These are phyloP conservation scores for Glyptemys insculpta DNA, from an alignment of 2,797 vertebrate species.

Conservation along the genomic window DNA sequence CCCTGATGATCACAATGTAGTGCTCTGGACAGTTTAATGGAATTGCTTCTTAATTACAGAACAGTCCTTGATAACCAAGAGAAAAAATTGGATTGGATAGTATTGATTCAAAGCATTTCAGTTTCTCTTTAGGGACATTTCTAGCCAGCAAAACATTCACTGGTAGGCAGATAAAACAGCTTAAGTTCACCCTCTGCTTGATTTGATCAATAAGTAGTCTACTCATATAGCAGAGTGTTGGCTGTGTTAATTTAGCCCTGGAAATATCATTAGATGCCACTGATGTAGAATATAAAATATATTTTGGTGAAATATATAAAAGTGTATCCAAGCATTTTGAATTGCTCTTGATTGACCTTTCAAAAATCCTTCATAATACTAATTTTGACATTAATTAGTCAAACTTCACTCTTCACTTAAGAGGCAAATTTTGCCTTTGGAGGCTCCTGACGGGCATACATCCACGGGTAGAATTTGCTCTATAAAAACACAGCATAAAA, in stretches of 20 bases:
- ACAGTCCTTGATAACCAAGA: conserved; percentile 86
- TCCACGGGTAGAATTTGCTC: not conserved
- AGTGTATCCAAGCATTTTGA: conserved; percentile 40
- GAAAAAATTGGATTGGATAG: conserved; percentile 87
- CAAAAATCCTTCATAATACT: not conserved
- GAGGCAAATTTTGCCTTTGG: not conserved
- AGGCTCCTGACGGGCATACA: not conserved
- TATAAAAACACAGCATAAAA: not conserved
- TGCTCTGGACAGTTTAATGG: conserved; percentile 80
- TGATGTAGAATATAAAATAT: conserved; percentile 59
- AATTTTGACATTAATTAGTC: not conserved
- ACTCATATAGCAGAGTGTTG: conserved; percentile 85
- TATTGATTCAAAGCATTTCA: conserved; percentile 88
- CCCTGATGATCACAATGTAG: conserved; percentile 70
- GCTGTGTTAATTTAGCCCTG: conserved; percentile 83
- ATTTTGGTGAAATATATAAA: conserved; percentile 59
- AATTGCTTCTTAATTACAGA: conserved; percentile 87
- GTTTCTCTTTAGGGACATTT: conserved; percentile 83
- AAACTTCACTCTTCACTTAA: not conserved
- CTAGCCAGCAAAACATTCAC: conserved; percentile 82
- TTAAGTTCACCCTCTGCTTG: conserved; percentile 81
- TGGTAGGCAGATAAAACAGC: conserved; percentile 82
- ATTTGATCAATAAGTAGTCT: conserved; percentile 87
- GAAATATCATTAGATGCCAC: conserved; percentile 77
- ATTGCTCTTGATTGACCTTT: not conserved